Evolutionary conservation across 2,888 invertebrate species (phyloP), one percentile per base, ranked within the genome.

Genomic region (Lumbricus terrestris): DNA sequence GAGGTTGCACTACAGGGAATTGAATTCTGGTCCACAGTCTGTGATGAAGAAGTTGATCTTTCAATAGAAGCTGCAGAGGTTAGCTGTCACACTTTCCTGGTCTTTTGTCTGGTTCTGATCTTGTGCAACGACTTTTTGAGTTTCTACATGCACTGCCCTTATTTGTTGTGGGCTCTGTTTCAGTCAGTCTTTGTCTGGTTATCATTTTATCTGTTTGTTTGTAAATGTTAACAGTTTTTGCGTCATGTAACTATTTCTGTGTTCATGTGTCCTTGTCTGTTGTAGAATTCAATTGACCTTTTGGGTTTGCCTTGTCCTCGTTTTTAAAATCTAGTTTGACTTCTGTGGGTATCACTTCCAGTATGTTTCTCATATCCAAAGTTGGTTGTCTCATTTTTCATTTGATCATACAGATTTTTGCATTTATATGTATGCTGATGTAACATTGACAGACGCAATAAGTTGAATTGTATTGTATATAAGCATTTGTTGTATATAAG

Each of bases 21-120:
- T 95, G 99, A 99, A 95, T 99, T 99, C 96, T 99, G 99, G 99
- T 99, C 99, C 11, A 99, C 98, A 93, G 99, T 99, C 0, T 98
- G 99, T 94, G 99, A 99, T 95, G 99, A 99, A 95, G 99, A 99
- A 95, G 98, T 99, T 69, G 99, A 99, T 95, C 92, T 94, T 42
- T 94, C 94, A 34, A 95, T 98, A 94, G 98, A 99, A 95, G 97
- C 97, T 93, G 97, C 97, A 88, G 99, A 99, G 93, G 95, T 95
- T 93, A 35, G 37, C n/a, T 11, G n/a, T 69, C n/a, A 16, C 69
- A n/a, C 69, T n/a, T 11, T 69, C n/a, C 11, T 13, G 29, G 69
- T 69, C 13, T 69, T 69, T 69, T 69, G 29, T 69, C 13, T 11
- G 11, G 69, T 29, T n/a, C n/a, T 69, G 29, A 11, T 69, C n/a